Conservation (phyloP, 2,888 invertebrate species). For the Liopterus haemorrhoidalis region DNA sequence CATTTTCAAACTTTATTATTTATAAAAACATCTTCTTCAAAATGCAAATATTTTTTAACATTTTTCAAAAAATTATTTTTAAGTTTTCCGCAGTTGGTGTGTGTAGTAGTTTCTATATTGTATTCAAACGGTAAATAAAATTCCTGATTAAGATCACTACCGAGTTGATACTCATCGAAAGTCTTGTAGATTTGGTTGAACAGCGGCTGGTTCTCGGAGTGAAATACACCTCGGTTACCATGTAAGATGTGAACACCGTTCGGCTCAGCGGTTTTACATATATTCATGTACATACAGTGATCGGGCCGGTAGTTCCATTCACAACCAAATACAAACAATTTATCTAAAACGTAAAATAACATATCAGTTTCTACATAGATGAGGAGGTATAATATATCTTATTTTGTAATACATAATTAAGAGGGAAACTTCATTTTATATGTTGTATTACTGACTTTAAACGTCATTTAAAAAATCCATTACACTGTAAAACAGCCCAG, state of each 20-base stretch:
- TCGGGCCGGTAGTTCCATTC: slow-evolving; percentile 90
- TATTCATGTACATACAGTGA: slow-evolving; percentile 92
- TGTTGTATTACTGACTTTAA: too few species aligned
- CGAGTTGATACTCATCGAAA: slow-evolving; percentile 62
- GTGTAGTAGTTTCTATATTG: slow-evolving; percentile 49
- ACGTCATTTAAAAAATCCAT: neutral
- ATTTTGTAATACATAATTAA: slow-evolving; percentile 3
- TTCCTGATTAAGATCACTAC: slow-evolving; percentile 57
- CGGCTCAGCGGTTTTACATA: slow-evolving; percentile 67
- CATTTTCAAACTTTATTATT: too few species aligned
- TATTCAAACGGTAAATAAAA: slow-evolving; percentile 56
- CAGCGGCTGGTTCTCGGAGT: slow-evolving; percentile 77
- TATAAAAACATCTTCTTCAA: too few species aligned
- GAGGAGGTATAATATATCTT: too few species aligned
- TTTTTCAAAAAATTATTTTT: slow-evolving; percentile 50
- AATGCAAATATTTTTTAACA: too few species aligned
- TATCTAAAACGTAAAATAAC: slow-evolving; percentile 49
- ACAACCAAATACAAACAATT: slow-evolving; percentile 74
- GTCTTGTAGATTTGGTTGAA: slow-evolving; percentile 68
- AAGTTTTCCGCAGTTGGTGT: slow-evolving; percentile 61
- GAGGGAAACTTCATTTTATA: too few species aligned
- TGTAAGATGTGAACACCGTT: slow-evolving; percentile 79
- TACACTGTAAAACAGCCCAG: too few species aligned
- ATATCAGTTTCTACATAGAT: neutral
- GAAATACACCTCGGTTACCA: slow-evolving; percentile 82